A percentile compares a stretch with the other conserved stretches of the same genome.
These are phyloP conservation scores for Lynx canadensis DNA, from an alignment of 2,113 vertebrate species.

Conservation along the genomic window DNA sequence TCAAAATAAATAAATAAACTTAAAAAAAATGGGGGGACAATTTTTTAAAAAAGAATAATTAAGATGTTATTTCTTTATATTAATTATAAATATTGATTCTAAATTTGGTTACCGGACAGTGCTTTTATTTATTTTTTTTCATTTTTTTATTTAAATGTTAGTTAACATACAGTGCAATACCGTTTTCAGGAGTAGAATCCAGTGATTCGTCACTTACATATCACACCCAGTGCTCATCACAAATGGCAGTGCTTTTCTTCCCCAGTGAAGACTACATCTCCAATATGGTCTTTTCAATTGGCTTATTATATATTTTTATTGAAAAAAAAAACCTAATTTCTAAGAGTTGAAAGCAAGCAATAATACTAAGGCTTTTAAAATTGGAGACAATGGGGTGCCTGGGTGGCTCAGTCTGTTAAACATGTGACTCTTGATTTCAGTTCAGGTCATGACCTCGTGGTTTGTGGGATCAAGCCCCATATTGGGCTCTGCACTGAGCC, in stretches of 20 bases:
- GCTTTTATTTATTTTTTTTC: neutral
- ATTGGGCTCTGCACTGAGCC: neutral
- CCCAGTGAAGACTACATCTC: neutral
- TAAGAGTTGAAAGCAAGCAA: neutral
- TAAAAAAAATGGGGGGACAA: neutral
- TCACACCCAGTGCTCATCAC: no score
- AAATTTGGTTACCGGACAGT: neutral
- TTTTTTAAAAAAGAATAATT: neutral
- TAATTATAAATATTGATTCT: neutral
- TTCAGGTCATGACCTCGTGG: no score
- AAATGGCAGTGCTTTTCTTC: neutral
- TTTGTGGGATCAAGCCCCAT: no score
- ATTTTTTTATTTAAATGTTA: no score
- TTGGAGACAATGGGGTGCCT: neutral
- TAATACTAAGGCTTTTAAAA: neutral
- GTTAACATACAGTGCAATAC: no score
- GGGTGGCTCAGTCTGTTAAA: no score
- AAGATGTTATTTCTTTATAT: neutral
- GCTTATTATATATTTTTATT: neutral
- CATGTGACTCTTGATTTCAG: no score
- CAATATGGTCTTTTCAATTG: neutral
- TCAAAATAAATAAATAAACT: no score
- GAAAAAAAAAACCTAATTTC: neutral
- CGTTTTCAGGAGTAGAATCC: no score
- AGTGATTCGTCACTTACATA: no score